Evolutionary conservation across 2,797 vertebrate genomes (phyloP), one percentile per base, ranked within the genome.

Genomic region (Lacerta bilineata): DNA sequence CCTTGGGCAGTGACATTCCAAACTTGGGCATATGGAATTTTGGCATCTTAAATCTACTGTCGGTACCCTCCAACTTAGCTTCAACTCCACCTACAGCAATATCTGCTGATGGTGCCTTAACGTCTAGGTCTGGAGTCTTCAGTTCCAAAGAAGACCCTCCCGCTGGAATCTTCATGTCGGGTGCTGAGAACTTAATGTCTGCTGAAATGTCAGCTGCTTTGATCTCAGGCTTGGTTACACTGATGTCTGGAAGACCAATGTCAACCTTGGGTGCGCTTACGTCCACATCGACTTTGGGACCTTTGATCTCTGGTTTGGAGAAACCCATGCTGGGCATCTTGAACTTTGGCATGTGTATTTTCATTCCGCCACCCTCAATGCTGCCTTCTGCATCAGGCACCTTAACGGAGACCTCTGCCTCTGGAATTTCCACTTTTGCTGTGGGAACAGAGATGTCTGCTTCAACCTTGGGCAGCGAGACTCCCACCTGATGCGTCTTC

Each of bases 401-500:
- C 3, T 83, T 81, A 17, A 83, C 1, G 10, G 64, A n/a, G 3
- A 69, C 2, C 0, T 68, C 0, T 6, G 18, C 66, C 39, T 41
- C 46, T 11, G 41, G 27, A 1, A 55, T 4, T 46, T 90, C 55
- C 0, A 55, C 17, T 50, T 72, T 39, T 15, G 46, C 46, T 0
- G 36, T 5, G 4, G 89, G 66, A 18, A 83, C 1, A 0, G 25
- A 1, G 2, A 81, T 5, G 0, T 83, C 85, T 10, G 66, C 43
- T 33, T 90, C 46, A 68, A 84, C 92, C 50, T 94, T 90, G 75
- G 92, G 90, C 13, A 91, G 84, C 33, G 39, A 79, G 27, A 55
- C 74, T 3, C n/a, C 72, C 43, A 83, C 36, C 2, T 83, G 64
- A 1, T 85, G 76, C 1, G 23, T 9, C 36, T 74, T 81, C 18